Evolutionary conservation across 2,797 vertebrate species (phyloP), one percentile per base, ranked within the genome.

Genomic region (Malacoraja senta): DNA sequence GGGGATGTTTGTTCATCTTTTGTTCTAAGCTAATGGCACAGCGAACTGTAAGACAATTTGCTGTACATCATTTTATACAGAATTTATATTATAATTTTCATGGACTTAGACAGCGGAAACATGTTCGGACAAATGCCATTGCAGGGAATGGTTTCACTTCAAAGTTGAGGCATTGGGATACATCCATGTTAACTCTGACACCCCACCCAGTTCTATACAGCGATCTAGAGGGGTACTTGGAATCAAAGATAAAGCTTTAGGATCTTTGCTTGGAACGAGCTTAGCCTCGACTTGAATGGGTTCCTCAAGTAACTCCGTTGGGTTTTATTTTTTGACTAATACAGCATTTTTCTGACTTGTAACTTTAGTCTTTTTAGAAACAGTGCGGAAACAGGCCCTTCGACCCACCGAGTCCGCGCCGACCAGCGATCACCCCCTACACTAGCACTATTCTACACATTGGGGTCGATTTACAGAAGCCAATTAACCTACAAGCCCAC

Each of bases 21-120:
- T 92, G 90, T 76, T 92, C 90, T 92, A 92, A 53, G 71, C 90
- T 92, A 92, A 38, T 53, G 71, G 90, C 35, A 76, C 65, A 76
- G 3, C 68, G 76, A 92, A 74, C 26, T 76, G 71, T 44, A 68
- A 88, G 84, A 88, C 65, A 68, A 68, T 88, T 88, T 32, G 19
- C 84, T 88, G 84, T 88, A 86, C 84, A 88, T 88, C 19, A 21
- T 63, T 68, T 88, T 88, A 88, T 88, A 88, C 84, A 88, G 61
- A 88, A 88, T 68, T 88, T 88, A 68, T 88, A 68, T 88, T 88
- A 68, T 88, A 35, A 35, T 65, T 68, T 88, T 68, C 6, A 17
- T 88, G 84, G 10, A 21, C 32, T 35, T 88, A 32, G 21, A 32
- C 32, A 19, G 35, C 0, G 63, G 17, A 88, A 88, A 68, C 84